These are phyloP conservation scores for Tenualosa thibaudeaui DNA, from an alignment of 2,797 vertebrate species.

Conservation along the genomic window DNA sequence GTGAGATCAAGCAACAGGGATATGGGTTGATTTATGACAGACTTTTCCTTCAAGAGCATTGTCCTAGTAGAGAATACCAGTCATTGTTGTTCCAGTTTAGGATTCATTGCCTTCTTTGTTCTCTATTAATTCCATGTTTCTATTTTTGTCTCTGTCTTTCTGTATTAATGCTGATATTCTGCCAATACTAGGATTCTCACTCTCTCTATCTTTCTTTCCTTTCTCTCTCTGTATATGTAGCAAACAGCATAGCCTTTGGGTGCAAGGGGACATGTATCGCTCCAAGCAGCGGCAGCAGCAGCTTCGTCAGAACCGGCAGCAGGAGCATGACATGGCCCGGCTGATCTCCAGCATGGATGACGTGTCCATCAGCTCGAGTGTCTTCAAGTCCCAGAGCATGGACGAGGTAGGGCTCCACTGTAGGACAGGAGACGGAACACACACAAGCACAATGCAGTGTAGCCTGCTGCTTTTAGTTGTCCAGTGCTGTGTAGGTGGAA, in stretches of 20 bases:
- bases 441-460: no score
- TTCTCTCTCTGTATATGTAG: slow-evolving; percentile 7
- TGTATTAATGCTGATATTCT: neutral
- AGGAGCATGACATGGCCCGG: slow-evolving; percentile 70
- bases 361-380: slow-evolving; percentile 77
- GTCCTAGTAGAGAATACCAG: no score
- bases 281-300: slow-evolving; percentile 77
- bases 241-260: slow-evolving; percentile 85
- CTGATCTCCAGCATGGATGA: slow-evolving; percentile 84
- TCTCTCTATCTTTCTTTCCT: neutral
- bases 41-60: no score
- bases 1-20: no score
- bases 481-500: no score
- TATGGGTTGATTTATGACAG: no score
- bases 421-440: neutral
- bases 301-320: slow-evolving; percentile 44
- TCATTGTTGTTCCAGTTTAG: no score
- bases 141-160: neutral
- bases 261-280: slow-evolving; percentile 83
- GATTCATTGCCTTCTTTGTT: no score
- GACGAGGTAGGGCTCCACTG: slow-evolving; percentile 74
- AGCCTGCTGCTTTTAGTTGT: neutral
- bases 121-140: no score
- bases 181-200: neutral
- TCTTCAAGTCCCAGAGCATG: slow-evolving; percentile 71